Conservation (phyloP, 2,888 invertebrate genomes). For the Lordiphosa fenestrarum region DNA sequence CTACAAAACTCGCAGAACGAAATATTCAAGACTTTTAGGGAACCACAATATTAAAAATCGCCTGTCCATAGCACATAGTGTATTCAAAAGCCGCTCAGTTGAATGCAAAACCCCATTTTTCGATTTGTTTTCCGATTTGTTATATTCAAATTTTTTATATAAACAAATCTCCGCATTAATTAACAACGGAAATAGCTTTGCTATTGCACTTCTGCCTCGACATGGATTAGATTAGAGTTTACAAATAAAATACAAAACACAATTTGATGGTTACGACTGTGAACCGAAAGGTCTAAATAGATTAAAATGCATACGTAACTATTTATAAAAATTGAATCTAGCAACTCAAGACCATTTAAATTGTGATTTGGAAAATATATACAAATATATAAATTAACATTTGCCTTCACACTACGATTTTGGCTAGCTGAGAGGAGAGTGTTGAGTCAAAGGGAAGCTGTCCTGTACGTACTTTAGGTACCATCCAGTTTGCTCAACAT, state of each 20-base stretch:
- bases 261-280: conserved; percentile 2
- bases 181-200: conserved; percentile 8
- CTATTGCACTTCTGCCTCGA: conserved; percentile 4
- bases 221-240: not conserved
- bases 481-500: too few species aligned
- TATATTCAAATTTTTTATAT: conserved; percentile 10
- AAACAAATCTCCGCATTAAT: conserved; percentile 9
- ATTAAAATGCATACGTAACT: conserved; percentile 3
- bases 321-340: not conserved
- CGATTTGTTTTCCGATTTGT: conserved; percentile 1
- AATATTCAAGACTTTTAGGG: too few species aligned
- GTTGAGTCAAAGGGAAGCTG: not conserved
- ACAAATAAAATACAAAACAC: not conserved
- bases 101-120: not conserved
- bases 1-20: too few species aligned
- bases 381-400: not conserved
- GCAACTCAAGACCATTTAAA: not conserved
- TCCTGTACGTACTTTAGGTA: not conserved
- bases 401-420: not conserved
- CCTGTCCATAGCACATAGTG: too few species aligned
- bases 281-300: conserved; percentile 1
- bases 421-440: too few species aligned
- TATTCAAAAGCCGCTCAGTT: not conserved
- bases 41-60: too few species aligned
- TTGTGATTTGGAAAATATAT: not conserved